Evolutionary conservation across 2,797 vertebrate genomes (phyloP).

Genomic region (Rhynchonycteris naso): DNA sequence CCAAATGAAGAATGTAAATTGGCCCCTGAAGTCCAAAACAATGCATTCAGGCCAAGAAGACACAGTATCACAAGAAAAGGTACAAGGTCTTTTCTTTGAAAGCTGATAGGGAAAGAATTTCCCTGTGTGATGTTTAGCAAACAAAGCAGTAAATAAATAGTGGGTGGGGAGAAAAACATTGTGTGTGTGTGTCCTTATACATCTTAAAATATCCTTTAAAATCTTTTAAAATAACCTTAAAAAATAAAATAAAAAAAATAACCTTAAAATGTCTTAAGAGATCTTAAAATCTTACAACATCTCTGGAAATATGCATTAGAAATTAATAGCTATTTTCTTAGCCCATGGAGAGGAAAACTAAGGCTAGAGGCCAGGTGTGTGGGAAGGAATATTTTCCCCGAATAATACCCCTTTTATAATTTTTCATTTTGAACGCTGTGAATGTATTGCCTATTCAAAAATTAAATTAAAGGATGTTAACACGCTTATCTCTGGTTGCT

Average conservation of each 20-base stretch:
- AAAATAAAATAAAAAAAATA: no score
- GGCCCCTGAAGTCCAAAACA: not conserved
- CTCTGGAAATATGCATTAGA: constrained; percentile 41
- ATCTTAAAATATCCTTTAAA: constrained; percentile 3
- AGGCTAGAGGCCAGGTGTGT: not conserved
- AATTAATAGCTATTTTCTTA: constrained; percentile 46
- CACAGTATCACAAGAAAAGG: not conserved
- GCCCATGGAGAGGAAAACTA: not conserved
- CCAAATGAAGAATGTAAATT: not conserved
- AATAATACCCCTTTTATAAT: constrained; percentile 61
- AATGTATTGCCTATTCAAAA: constrained; percentile 72
- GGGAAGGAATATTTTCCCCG: constrained; percentile 49
- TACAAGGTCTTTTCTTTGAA: not conserved
- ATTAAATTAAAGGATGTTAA: constrained; percentile 69
- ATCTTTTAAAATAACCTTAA: not conserved
- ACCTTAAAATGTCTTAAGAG: not conserved
- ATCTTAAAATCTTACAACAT: constrained; percentile 53
- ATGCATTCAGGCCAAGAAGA: not conserved
- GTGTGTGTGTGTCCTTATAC: not conserved
- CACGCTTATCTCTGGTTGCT: constrained; percentile 62
- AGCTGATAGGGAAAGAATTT: not conserved
- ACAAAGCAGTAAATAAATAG: not conserved
- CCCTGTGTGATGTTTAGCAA: not conserved
- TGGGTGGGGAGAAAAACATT: not conserved
- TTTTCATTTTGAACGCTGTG: constrained; percentile 68